Percentiles rank a stretch among this genome's conserved stretches.
Evolutionary conservation across 1,140 invertebrate genomes (phyloP).

Genomic region (Caenorhabditis elegans): WBcel235 BX284605.5:10484501-10485000

Average conservation of each 20-base stretch:
- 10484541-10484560: no score
- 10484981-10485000: no score
- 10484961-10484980: no score
- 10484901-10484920: no score
- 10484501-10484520: no score
- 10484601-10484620: conserved; percentile 66
- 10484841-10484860: neutral
- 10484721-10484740: neutral
- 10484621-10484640: conserved; percentile 63
- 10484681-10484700: neutral
- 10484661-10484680: conserved; percentile 29
- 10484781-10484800: neutral
- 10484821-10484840: neutral
- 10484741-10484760: neutral
- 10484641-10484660: conserved; percentile 62
- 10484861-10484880: no score
- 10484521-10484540: no score
- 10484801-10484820: neutral
- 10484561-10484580: no score
- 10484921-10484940: no score
- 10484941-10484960: no score
- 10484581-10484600: conserved; percentile 58
- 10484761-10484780: neutral
- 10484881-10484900: neutral
- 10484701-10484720: neutral